A percentile compares a stretch with the other conserved stretches of the same genome.
These are phyloP conservation scores for Rousettus madagascariensis DNA, from an alignment of 2,797 vertebrate genomes.

Conservation along the genomic window DNA sequence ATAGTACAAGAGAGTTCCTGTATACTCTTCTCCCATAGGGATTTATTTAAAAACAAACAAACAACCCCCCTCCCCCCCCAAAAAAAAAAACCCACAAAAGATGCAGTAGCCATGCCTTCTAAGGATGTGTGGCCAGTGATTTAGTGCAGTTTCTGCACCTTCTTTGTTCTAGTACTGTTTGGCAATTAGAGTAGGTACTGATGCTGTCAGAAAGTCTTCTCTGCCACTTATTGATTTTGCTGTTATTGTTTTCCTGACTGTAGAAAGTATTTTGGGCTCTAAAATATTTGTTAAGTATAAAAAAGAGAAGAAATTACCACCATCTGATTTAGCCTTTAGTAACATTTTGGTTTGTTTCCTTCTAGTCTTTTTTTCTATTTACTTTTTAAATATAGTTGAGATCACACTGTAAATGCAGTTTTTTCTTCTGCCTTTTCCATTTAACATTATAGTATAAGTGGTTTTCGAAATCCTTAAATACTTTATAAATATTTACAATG, in stretches of 20 bases:
- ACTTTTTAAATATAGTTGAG: constrained; percentile 29
- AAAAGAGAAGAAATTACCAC: not conserved
- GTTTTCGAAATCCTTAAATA: constrained; percentile 51
- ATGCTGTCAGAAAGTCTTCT: not conserved
- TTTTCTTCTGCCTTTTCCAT: constrained; percentile 27
- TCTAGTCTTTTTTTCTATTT: constrained; percentile 5
- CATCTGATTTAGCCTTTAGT: not conserved
- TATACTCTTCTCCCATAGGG: not conserved
- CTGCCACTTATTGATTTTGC: not conserved
- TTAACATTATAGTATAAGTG: constrained; percentile 35
- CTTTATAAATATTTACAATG: constrained; percentile 33
- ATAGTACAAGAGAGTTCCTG: not conserved
- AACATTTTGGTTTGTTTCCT: constrained; percentile 41
- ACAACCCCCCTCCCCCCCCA: not conserved
- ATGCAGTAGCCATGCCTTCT: not conserved
- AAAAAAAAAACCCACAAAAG: not conserved
- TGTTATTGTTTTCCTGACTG: not conserved
- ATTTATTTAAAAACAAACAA: not conserved
- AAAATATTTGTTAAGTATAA: not conserved
- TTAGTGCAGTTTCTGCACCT: not conserved
- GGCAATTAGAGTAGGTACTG: not conserved
- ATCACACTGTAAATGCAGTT: not conserved
- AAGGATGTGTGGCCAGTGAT: not conserved
- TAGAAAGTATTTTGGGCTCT: constrained; percentile 34
- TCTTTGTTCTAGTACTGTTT: not conserved